Base-by-base conservation (phyloP, 2,888 invertebrate species). In the Steinernema hermaphroditum region DNA sequence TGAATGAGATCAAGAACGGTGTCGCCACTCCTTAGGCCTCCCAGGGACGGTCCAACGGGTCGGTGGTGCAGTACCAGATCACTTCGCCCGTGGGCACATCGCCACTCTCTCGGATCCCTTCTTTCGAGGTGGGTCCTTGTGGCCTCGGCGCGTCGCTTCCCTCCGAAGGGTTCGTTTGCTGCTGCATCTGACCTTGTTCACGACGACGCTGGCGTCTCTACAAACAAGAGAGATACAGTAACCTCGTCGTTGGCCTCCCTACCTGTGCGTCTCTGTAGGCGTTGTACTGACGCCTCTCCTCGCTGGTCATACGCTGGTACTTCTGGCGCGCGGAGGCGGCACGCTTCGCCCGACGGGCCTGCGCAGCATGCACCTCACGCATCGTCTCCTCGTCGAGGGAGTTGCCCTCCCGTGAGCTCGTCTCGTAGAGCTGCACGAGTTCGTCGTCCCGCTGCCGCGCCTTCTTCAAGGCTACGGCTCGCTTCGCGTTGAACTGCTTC, bases 391-490 rank as follows among this genome's bases (percentile, higher is more conserved):
- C 69, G 34, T 74, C 75, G 12, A 74, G 34, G 8, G 32, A 24
- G 24, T 14, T 54, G 22, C 75, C 75, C n/a, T 50, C 27, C n/a
- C 37, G 57, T 22, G 27, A 32, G 46, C 68, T 74, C 16, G 57
- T 68, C 27, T 74, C 74, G 22, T 44, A 68, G 24, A 74, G 22
- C 32, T 69, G 74, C n/a, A 75, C 74, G 16, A 74, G 34, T 49
- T 75, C 74, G 29, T 74, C 74, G 62, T 74, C 74, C 14, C 74
- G 70, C 9, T 62, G 44, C 14, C 74, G 69, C 12, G 74, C 74
- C 24, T 68, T 57, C 2, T 74, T 68, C 24, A 74, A 44, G 8
- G 74, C 75, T 0, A 57, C 24, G 12, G 74, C 74, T 24, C 74
- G 29, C 12, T 68, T 49, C 16, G 74, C 75, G 32, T 74, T 74